A percentile compares a stretch with the other conserved stretches of the same genome.
Evolutionary conservation across 2,888 invertebrate genomes (phyloP).

Genomic region (Anarsia innoxiella): DNA sequence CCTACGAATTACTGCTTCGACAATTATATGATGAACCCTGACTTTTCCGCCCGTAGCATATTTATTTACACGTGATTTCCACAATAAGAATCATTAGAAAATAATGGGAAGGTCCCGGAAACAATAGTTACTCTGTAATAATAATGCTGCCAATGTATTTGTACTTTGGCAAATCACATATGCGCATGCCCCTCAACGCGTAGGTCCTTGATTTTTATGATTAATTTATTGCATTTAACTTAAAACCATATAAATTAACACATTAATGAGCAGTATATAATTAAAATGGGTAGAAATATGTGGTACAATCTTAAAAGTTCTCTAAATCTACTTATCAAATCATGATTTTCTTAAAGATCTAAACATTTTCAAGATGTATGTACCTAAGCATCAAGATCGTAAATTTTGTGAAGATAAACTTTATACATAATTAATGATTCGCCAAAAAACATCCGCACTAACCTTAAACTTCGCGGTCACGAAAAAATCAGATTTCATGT

Average conservation of each 20-base stretch:
- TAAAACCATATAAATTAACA: too few relatives aligned
- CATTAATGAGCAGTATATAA: too few relatives aligned
- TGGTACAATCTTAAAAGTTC: too few relatives aligned
- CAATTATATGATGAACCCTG: conserved; percentile 23
- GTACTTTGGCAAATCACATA: background rate
- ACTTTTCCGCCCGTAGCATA: conserved; percentile 9
- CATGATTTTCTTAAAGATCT: too few relatives aligned
- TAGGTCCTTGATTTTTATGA: conserved; percentile 19
- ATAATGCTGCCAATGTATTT: too few relatives aligned
- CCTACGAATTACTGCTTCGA: conserved; percentile 36
- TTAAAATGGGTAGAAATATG: too few relatives aligned
- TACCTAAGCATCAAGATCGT: too few relatives aligned
- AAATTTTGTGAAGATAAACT: conserved; percentile 4
- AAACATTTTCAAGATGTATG: too few relatives aligned
- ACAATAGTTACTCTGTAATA: too few relatives aligned
- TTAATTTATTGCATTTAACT: conserved; percentile 8
- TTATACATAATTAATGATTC: conserved; percentile 17
- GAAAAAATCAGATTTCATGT: conserved; percentile 35
- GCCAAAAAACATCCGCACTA: conserved; percentile 24
- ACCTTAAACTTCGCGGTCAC: conserved; percentile 28
- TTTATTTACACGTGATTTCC: background rate
- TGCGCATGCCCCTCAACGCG: conserved; percentile 13
- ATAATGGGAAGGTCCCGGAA: background rate
- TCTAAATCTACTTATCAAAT: too few relatives aligned
- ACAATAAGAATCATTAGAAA: background rate